phyloP scores from a whole-genome alignment of 1,140 invertebrate species.

The Phortica variegata region DNA sequence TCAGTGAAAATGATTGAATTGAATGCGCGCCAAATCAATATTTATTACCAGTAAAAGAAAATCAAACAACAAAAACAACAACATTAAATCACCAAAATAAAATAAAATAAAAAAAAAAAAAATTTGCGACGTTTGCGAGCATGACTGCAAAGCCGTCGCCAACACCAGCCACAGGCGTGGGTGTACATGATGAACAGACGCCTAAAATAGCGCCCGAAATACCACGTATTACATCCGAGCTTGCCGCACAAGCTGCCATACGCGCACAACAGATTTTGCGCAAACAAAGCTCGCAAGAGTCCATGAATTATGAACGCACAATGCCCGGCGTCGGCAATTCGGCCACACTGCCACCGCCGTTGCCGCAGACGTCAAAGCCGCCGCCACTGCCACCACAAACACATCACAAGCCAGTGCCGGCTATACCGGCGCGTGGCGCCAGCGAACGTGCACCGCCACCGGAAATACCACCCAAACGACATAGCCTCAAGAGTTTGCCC shows the following conservation, averaged over 20 bases:
- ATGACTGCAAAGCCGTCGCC: constrained; percentile 45
- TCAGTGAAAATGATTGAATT: too few relatives aligned
- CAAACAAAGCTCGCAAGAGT: constrained; percentile 43
- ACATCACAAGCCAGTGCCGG: constrained; percentile 42
- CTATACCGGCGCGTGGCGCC: constrained; percentile 49
- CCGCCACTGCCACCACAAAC: constrained; percentile 40
- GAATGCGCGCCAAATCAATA: too few relatives aligned
- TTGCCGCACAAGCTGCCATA: constrained; percentile 52
- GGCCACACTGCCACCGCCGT: constrained; percentile 13
- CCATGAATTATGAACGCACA: constrained; percentile 3
- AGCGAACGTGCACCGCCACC: constrained; percentile 43
- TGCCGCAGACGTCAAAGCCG: too few relatives aligned
- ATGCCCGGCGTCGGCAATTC: background rate
- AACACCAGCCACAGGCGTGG: constrained; percentile 25
- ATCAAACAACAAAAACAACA: constrained; percentile 5
- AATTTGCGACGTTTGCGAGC: constrained; percentile 5
- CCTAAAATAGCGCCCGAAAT: constrained; percentile 50
- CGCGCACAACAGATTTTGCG: constrained; percentile 46
- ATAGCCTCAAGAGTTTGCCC: constrained; percentile 48
- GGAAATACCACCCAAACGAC: constrained; percentile 54
- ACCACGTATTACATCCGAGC: constrained; percentile 45
- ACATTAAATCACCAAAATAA: constrained; percentile 1
- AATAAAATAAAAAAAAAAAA: constrained; percentile 25
- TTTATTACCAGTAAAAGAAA: constrained; percentile 31
- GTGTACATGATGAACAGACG: constrained; percentile 23